Percentiles rank a stretch among this genome's conserved stretches.
phyloP scores from a whole-genome alignment of 2,113 vertebrate genomes.

The Aegotheles bennettii region DNA sequence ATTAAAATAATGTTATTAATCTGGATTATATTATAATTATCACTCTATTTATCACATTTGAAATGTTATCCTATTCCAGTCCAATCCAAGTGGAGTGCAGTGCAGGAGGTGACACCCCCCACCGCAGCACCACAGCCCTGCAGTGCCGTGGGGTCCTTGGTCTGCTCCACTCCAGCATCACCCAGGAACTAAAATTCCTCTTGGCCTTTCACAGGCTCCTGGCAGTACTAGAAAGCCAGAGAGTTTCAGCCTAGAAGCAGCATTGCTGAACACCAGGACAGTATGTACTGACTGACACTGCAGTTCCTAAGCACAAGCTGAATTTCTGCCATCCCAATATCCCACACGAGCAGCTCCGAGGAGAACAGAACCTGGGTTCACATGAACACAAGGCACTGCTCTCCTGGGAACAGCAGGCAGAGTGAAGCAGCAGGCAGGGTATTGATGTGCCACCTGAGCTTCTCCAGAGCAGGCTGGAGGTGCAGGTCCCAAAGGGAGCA shows the following conservation, averaged over 20 bases:
- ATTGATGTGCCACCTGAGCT: not conserved
- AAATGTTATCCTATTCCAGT: not conserved
- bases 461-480: accelerated
- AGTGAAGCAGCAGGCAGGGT: accelerated
- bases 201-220: not conserved
- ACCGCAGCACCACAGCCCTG: not conserved
- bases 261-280: not conserved
- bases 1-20: not conserved
- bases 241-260: not conserved
- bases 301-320: not conserved
- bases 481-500: not conserved
- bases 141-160: not conserved
- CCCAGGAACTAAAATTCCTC: not conserved
- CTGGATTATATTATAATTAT: not conserved
- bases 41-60: not conserved
- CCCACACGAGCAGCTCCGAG: accelerated
- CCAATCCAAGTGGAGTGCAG: not conserved
- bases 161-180: not conserved
- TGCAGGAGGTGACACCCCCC: not conserved
- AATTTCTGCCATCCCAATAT: not conserved
- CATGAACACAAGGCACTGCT: not conserved
- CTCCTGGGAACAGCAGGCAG: not conserved
- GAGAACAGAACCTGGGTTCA: not conserved
- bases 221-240: not conserved
- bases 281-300: not conserved